Evolutionary conservation across 2,888 invertebrate genomes (phyloP).

Genomic region (Pemphredon lugubris): DNA sequence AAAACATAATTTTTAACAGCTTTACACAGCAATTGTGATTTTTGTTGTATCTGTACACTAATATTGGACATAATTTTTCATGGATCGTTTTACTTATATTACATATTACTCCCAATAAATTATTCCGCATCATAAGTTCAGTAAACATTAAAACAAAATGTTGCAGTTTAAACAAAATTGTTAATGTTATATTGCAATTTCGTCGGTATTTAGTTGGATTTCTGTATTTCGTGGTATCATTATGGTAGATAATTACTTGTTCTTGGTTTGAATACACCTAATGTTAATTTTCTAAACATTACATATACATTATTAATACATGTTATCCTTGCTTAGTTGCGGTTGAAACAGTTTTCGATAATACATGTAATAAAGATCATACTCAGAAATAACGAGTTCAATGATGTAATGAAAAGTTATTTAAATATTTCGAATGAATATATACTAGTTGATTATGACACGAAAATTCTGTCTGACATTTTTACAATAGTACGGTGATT

Average conservation of each 20-base stretch:
- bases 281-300: neutral
- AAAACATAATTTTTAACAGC: neutral
- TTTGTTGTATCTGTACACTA: constrained; percentile 15
- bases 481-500: no score
- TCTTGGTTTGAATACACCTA: neutral
- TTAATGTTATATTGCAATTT: constrained; percentile 49
- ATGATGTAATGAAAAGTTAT: no score
- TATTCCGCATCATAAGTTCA: constrained; percentile 35
- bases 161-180: constrained; percentile 31
- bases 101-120: constrained; percentile 28
- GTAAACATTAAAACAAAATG: constrained; percentile 13
- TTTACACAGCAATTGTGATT: constrained; percentile 7
- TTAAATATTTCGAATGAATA: no score
- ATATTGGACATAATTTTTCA: neutral
- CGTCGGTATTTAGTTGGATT: no score
- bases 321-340: constrained; percentile 6
- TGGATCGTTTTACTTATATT: constrained; percentile 26
- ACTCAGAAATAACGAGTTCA: no score
- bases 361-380: no score
- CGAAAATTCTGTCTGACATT: no score
- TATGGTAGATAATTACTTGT: no score
- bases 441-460: no score
- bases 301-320: neutral
- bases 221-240: no score
- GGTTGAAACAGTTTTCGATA: no score